Conservation (phyloP, 2,113 vertebrate species). For the Marcusenius ussheri region DNA sequence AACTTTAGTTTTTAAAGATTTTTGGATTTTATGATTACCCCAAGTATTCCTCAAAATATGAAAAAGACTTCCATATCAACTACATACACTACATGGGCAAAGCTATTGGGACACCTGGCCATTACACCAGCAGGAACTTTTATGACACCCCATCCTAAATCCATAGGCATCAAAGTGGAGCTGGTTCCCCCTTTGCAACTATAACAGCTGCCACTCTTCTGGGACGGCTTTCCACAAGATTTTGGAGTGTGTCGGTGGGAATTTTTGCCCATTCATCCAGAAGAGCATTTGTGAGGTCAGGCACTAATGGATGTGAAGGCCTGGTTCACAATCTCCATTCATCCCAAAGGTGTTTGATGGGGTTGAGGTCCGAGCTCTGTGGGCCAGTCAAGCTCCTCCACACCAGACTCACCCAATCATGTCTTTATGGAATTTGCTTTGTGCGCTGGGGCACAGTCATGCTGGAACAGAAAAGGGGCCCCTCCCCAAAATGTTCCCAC, state of each 20-base stretch:
- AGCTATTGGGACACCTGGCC: neutral
- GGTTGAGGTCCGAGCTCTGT: too few species aligned
- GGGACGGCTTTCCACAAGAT: neutral
- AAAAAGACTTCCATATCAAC: neutral
- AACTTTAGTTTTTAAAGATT: neutral
- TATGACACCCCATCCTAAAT: neutral
- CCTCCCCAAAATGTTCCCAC: too few species aligned
- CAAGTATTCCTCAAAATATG: neutral
- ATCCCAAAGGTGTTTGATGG: too few species aligned
- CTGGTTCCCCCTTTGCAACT: neutral
- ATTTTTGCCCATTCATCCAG: neutral
- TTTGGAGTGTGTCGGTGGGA: neutral
- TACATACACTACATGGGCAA: neutral
- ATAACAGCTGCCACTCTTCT: neutral
- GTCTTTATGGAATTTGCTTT: too few species aligned
- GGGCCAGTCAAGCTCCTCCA: too few species aligned
- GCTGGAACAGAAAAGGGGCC: too few species aligned
- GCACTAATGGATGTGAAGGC: too few species aligned
- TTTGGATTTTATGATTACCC: neutral
- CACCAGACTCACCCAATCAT: too few species aligned
- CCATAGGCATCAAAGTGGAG: neutral
- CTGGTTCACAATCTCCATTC: too few species aligned
- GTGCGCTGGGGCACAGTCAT: too few species aligned
- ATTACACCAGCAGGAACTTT: neutral
- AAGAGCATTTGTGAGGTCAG: neutral